Evolutionary conservation across 2,113 vertebrate species (phyloP).

Genomic region (Colius striatus): DNA sequence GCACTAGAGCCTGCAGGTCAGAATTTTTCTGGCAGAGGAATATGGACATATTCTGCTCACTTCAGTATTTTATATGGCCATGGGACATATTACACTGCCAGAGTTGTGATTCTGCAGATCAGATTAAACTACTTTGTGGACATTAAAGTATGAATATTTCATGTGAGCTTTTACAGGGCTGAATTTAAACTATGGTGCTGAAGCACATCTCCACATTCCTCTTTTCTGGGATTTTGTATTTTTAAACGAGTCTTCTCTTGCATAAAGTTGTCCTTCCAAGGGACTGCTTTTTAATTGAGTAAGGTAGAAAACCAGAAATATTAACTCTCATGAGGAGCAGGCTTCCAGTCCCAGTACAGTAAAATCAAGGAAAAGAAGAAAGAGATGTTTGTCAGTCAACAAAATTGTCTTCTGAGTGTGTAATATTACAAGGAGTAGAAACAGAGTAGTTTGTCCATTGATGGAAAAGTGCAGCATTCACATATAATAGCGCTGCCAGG

Average conservation of each 20-base stretch:
- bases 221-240: constrained; percentile 40
- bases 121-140: constrained; percentile 73
- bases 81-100: constrained; percentile 47
- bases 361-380: constrained; percentile 3
- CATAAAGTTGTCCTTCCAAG: neutral
- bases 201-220: constrained; percentile 34
- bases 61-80: constrained; percentile 61
- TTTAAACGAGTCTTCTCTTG: constrained; percentile 15
- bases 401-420: neutral
- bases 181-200: constrained; percentile 67
- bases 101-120: constrained; percentile 68
- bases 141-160: constrained; percentile 81
- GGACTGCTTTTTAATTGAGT: neutral
- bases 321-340: neutral
- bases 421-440: constrained; percentile 20
- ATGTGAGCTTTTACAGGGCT: constrained; percentile 60
- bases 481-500: neutral
- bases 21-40: constrained; percentile 40
- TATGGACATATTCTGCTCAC: constrained; percentile 9
- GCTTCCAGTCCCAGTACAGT: neutral
- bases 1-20: neutral
- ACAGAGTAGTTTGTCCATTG: constrained; percentile 17
- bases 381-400: neutral
- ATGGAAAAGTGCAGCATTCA: constrained; percentile 18
- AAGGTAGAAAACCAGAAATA: constrained; percentile 6